Evolutionary conservation across 2,888 invertebrate genomes (phyloP).

Genomic region (Doris montereyensis): DNA sequence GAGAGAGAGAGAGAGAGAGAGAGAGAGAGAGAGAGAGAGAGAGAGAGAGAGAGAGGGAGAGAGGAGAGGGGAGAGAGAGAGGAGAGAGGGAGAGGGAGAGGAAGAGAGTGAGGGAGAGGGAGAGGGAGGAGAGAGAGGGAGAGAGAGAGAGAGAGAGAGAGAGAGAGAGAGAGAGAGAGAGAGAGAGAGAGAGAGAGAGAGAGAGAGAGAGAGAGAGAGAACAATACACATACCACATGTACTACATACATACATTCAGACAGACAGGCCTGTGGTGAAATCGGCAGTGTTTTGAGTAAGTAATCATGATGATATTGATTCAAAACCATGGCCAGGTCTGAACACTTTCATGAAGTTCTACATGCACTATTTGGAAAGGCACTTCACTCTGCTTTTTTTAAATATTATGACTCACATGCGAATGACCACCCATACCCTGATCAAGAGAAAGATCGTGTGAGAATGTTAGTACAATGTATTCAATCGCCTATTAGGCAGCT

Average conservation of each 20-base stretch:
- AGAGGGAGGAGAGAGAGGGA: slow-evolving; percentile 22
- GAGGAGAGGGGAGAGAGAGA: background rate
- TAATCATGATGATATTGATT: background rate
- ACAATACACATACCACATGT: background rate
- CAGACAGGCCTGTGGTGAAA: background rate
- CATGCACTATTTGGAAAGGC: too few species aligned
- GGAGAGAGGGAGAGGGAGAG: slow-evolving; percentile 2
- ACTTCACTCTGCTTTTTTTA: too few species aligned
- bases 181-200: background rate
- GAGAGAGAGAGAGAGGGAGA: background rate
- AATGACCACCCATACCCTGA: too few species aligned
- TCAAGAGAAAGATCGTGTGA: too few species aligned
- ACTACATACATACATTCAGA: background rate
- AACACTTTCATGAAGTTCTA: too few species aligned
- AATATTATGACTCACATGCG: too few species aligned
- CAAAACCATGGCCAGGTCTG: too few species aligned
- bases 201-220: background rate
- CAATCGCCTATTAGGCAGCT: too few species aligned
- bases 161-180: slow-evolving; percentile 28
- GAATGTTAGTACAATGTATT: too few species aligned
- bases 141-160: slow-evolving; percentile 27
- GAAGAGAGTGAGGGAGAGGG: slow-evolving; percentile 21
- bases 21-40: background rate
- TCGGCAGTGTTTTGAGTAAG: too few species aligned
- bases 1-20: slow-evolving; percentile 15